Evolutionary conservation across 2,797 vertebrate species (phyloP), one percentile per base, ranked within the genome.

Genomic region (Sciurus carolinensis): DNA sequence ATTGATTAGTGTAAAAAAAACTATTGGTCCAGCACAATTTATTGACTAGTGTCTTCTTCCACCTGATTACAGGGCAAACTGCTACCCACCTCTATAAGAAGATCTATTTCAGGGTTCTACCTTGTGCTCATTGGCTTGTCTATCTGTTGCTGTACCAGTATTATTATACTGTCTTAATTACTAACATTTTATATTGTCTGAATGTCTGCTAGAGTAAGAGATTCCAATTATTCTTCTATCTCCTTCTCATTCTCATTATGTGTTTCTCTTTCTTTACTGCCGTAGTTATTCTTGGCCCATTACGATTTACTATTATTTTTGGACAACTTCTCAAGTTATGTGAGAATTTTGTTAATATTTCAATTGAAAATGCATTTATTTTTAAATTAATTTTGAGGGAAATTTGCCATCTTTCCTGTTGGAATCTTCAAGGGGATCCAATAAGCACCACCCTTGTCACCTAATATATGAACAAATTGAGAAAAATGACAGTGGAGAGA

Each of bases 301-400:
- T 80, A 80, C 1, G 89, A 22, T 77, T 85, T 72, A 7, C 67
- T 92, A 9, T n/a, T 69, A 64, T 26, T 93, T 95, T 92, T 76
- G 88, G 90, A 69, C 6, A 93, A 92, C 12, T 93, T 84, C 28
- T 94, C 50, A 95, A 87, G 15, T 87, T 92, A 75, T 50, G 15
- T 91, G 47, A 90, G 11, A 96, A 71, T 83, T 33, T 83, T 89
- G 12, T 90, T 91, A 75, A 67, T 91, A 94, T 81, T 94, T 96
- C 92, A 90, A 89, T 62, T 86, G 15, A 8, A 91, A 94, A 54
- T 75, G 9, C 26, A 88, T 59, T 95, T 39, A 85, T n/a, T 92
- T 76, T 83, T 76, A 85, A 88, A 66, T 92, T 90, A 96, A 84
- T 84, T 93, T 80, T 10, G 52, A 18, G 64, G 88, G 39, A 91